phyloP scores from a whole-genome alignment of 2,797 vertebrate genomes.

The Tauraco hartlaubi region DNA sequence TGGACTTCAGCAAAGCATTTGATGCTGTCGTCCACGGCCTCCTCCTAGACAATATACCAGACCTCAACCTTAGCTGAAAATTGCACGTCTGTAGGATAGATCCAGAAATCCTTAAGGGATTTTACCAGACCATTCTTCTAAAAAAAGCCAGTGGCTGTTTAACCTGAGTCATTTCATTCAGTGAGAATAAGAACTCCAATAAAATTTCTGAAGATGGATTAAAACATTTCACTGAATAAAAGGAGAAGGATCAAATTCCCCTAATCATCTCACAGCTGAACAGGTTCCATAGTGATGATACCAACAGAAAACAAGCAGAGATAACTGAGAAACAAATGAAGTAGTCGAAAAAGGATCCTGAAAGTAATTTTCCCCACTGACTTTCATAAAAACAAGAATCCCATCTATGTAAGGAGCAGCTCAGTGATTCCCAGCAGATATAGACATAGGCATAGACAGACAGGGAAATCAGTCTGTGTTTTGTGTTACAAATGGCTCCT shows the following conservation, averaged over 20 bases:
- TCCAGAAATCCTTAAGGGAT: neutral
- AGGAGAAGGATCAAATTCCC: neutral
- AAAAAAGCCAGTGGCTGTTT: neutral
- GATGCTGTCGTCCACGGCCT: neutral
- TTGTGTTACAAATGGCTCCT: neutral
- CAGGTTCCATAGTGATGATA: neutral
- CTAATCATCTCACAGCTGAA: neutral
- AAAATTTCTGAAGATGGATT: neutral
- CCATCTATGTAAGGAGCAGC: neutral
- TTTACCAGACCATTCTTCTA: neutral
- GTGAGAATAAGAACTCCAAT: neutral
- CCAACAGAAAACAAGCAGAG: neutral
- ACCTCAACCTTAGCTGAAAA: neutral
- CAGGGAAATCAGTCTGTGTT: neutral
- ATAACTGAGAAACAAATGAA: neutral
- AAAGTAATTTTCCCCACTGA: neutral
- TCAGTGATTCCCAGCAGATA: neutral
- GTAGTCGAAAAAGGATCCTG: neutral
- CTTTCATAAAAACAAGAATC: neutral
- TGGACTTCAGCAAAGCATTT: neutral
- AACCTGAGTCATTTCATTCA: neutral
- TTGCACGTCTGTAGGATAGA: neutral
- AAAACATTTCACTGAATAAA: neutral
- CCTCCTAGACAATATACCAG: neutral
- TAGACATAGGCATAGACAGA: neutral